Base-by-base conservation (phyloP, 1,140 invertebrate species). In the Dysdera silvatica region DNA sequence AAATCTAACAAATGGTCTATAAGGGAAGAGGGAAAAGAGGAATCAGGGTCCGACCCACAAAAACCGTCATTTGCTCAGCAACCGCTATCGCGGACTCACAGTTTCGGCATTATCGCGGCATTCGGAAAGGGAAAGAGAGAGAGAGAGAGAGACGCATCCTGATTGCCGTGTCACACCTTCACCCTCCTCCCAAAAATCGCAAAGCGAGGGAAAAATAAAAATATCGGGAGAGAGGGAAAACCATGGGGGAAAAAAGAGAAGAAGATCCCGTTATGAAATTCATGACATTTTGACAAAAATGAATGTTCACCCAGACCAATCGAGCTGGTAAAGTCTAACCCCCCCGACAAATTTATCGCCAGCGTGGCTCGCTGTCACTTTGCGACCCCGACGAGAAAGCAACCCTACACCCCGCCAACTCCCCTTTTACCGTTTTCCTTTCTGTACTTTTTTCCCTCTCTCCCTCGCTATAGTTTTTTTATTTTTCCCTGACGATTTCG, bases 31-130 rank as follows among this genome's bases (percentile, higher is more conserved):
- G 33, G 48, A 51, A 49, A 51, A 35, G 51, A 49, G 23, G 12
- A 31, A 23, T 18, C 24, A 23, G 43, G 43, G 31, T 35, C 35
- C 37, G 40, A 16, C 23, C 49, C n/a, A n/a, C n/a, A n/a, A n/a
- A n/a, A 53, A 49, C 53, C 58, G 49, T 61, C 58, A 61, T 61
- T 61, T 53, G 18, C n/a, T n/a, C n/a, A n/a, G 29, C 14, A 14
- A n/a, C 16, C 57, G 37, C 51, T 61, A 61, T 61, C 60, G 45
- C 60, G 32, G 53, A 52, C 55, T 61, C 60, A 61, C 60, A 61
- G 51, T 61, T 61, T 54, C 47, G 60, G 60, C 52, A 61, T 61
- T 61, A 61, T 61, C 49, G 20, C 28, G 14, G 23, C 55, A 47
- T 58, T 47, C 14, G 40, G 16, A 20, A 26, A 31, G 41, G 24